phyloP scores from a whole-genome alignment of 2,113 vertebrate genomes.

The Galemys pyrenaicus region DNA sequence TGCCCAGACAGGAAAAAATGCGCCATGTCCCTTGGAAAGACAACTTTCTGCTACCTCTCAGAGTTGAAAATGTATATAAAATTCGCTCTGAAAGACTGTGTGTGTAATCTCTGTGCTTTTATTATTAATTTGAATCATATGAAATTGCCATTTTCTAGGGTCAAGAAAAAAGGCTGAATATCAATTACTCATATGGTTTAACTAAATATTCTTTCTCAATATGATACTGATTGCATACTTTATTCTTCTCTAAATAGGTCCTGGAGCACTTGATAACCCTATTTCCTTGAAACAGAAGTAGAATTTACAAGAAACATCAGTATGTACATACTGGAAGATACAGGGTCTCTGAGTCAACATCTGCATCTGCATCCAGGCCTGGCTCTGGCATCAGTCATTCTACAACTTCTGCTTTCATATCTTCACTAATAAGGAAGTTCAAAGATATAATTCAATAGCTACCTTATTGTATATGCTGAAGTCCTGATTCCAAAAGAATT shows the following conservation, averaged over 20 bases:
- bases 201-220: neutral
- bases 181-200: neutral
- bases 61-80: neutral
- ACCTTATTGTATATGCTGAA: neutral
- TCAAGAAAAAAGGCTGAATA: neutral
- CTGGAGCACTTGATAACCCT: neutral
- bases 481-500: conserved; percentile 11
- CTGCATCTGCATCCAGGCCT: neutral
- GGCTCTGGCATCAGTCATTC: neutral
- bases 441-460: conserved; percentile 7
- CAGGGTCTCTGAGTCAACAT: neutral
- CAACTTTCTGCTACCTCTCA: neutral
- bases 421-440: neutral
- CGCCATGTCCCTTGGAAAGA: neutral
- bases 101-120: neutral
- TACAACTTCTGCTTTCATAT: neutral
- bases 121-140: neutral
- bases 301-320: neutral
- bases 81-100: neutral
- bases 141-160: neutral
- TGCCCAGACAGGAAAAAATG: neutral
- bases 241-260: neutral
- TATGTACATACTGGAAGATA: neutral
- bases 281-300: neutral
- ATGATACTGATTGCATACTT: neutral